phyloP scores from a whole-genome alignment of 2,888 invertebrate species.

The Clusia tigrina region DNA sequence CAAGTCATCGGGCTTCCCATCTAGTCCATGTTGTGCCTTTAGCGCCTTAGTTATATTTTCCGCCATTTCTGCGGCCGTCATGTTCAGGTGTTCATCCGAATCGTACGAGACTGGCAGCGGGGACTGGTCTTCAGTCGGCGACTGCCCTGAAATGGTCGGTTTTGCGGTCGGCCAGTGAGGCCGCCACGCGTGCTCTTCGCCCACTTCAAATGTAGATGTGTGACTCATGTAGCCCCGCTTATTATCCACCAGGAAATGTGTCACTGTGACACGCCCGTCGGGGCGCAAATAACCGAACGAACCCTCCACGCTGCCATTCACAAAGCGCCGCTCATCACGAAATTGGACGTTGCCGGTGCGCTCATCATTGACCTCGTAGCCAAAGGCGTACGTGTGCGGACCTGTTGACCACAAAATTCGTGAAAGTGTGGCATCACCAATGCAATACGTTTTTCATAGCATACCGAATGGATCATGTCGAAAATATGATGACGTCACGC shows the following conservation, averaged over 20 bases:
- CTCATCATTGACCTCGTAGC: constrained; percentile 75
- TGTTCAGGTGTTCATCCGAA: constrained; percentile 48
- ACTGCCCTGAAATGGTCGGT: constrained; percentile 35
- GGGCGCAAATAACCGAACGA: constrained; percentile 76
- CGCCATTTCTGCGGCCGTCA: constrained; percentile 46
- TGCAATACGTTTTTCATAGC: constrained; percentile 25
- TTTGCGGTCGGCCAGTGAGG: constrained; percentile 48
- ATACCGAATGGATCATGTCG: constrained; percentile 54
- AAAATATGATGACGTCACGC: constrained; percentile 51
- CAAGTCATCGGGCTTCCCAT: constrained; percentile 46
- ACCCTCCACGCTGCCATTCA: constrained; percentile 77
- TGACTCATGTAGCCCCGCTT: constrained; percentile 67
- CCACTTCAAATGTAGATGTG: constrained; percentile 42
- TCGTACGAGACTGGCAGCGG: constrained; percentile 40
- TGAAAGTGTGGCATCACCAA: constrained; percentile 11
- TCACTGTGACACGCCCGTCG: constrained; percentile 70
- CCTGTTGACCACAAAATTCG: constrained; percentile 54
- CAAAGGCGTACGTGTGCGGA: constrained; percentile 75
- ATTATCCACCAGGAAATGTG: constrained; percentile 72
- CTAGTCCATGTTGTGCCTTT: constrained; percentile 50
- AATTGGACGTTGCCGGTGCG: constrained; percentile 74
- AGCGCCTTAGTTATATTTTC: constrained; percentile 45
- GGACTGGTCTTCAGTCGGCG: constrained; percentile 7
- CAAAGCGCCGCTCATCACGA: constrained; percentile 73
- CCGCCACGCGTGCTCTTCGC: constrained; percentile 34